Evolutionary conservation across 92 coral and sea anemone species (phyloP), one percentile per base, ranked within the genome.

Genomic region (Paramuricea clavata): DNA sequence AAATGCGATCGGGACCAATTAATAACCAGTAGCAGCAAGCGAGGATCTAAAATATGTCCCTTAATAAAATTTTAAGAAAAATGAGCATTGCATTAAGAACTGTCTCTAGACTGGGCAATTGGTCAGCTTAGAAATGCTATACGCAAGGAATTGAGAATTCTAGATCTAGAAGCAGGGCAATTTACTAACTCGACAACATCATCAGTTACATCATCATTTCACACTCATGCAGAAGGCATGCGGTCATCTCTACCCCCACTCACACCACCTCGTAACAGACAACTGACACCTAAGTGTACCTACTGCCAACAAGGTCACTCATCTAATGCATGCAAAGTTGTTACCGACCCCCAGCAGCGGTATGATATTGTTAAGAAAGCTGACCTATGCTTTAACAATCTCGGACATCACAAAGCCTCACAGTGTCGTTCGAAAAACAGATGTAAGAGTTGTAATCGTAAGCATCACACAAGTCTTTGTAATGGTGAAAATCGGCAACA

Each of bases 391-490:
- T 86, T 86, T 83, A 87, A 87, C 42, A 80, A 87, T 49, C 68
- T 87, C n/a, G 92, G 89, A 11, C 80, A 85, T 23, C 90, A 90
- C 69, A 80, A 81, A 44, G 68, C 84, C 36, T 86, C 87, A 28
- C 44, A 23, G 33, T 90, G 93, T 49, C 78, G 70, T 19, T 90
- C 90, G 49, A 86, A 65, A 49, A 70, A 41, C 72, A 72, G 87
- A 28, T 90, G 90, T 68, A 81, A 73, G 12, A 78, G 35, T 44
- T 90, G 93, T 65, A 72, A 43, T 26, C 81, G 86, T 12, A 87
- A 81, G 23, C 91, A 87, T 74, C 91, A 90, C 60, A 87, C 93
- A 60, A 90, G 91, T 60, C 81, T 87, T 15, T 87, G 91, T 41
- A 1, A 71, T 5, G 74, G 27, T 6, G 74, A 67, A 23, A 39